These are phyloP conservation scores for Cariama cristata DNA, from an alignment of 2,113 vertebrate genomes.

Conservation along the genomic window DNA sequence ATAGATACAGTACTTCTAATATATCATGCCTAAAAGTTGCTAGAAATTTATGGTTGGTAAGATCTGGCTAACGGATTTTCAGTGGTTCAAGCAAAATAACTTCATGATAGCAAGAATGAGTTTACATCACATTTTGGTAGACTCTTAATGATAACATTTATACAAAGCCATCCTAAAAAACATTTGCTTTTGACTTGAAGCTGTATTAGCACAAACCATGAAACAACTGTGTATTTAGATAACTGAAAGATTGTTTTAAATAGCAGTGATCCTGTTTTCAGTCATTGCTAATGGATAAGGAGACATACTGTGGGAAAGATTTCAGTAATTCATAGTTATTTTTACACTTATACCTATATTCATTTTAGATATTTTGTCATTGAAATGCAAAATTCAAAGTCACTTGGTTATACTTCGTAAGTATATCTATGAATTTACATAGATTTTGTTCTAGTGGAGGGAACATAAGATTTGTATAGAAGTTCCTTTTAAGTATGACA, in stretches of 20 bases:
- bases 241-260: background rate
- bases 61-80: background rate
- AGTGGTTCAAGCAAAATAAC: background rate
- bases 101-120: background rate
- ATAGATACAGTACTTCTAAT: background rate
- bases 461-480: background rate
- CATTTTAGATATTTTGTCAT: background rate
- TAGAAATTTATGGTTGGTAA: background rate
- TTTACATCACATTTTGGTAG: background rate
- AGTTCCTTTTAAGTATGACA: background rate
- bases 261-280: background rate
- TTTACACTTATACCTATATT: background rate
- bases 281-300: background rate
- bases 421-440: fast-evolving
- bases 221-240: background rate
- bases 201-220: background rate
- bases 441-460: background rate
- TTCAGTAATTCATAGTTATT: background rate
- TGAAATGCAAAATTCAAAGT: background rate
- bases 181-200: background rate
- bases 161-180: background rate
- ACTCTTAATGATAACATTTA: background rate
- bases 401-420: background rate
- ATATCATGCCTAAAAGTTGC: background rate
- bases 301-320: background rate